A percentile compares a stretch with the other conserved stretches of the same genome.
Evolutionary conservation across 2,113 vertebrate genomes (phyloP).

Genomic region (Tyrannus savana): DNA sequence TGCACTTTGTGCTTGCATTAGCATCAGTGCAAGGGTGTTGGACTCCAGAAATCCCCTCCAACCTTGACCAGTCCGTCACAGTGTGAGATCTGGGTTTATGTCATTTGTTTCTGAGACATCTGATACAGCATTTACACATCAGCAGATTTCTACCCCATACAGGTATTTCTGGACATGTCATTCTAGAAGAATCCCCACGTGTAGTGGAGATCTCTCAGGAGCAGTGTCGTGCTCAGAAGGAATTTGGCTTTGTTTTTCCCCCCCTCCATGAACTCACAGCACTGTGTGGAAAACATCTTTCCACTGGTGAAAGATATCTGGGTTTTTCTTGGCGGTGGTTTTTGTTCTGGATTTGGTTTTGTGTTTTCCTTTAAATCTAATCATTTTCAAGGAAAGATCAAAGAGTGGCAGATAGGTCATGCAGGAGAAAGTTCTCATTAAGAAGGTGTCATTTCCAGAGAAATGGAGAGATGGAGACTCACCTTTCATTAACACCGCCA

Average conservation of each 20-base stretch:
- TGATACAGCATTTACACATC: background rate
- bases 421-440: background rate
- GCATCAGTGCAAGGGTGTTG: background rate
- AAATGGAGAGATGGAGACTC: background rate
- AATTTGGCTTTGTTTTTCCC: background rate
- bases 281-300: background rate
- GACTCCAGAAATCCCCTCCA: background rate
- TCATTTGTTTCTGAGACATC: background rate
- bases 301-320: background rate
- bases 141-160: background rate
- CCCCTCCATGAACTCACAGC: accelerated
- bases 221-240: background rate
- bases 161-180: background rate
- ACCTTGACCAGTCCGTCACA: background rate
- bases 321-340: background rate
- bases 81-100: background rate
- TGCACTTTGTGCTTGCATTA: background rate
- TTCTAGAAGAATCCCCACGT: background rate
- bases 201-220: background rate
- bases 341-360: background rate
- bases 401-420: background rate
- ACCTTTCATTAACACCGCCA: background rate
- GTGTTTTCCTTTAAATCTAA: background rate
- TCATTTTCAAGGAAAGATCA: background rate
- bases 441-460: background rate